phyloP scores from a whole-genome alignment of 2,113 vertebrate genomes.

The Ophiodon elongatus region DNA sequence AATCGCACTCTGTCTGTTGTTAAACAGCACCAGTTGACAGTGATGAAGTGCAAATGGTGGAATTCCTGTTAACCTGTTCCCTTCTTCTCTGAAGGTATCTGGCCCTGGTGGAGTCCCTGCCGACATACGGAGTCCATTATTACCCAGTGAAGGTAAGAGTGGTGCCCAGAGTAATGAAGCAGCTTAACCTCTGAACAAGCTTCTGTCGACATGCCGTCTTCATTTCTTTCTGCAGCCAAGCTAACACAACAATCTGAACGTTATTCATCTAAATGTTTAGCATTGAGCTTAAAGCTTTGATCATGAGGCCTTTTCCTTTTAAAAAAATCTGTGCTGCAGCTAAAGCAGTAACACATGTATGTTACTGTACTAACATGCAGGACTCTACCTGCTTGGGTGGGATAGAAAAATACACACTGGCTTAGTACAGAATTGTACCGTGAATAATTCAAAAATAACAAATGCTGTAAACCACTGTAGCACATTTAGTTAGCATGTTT shows the following conservation, averaged over 20 bases:
- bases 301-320: background rate
- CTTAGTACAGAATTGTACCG: background rate
- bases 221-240: conserved; percentile 16
- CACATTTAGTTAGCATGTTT: conserved; percentile 20
- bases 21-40: conserved; percentile 48
- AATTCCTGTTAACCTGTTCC: conserved; percentile 56
- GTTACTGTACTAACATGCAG: background rate
- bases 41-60: conserved; percentile 59
- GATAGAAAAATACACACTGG: conserved; percentile 2
- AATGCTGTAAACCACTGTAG: background rate
- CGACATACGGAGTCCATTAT: conserved; percentile 98
- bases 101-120: conserved; percentile 93
- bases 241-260: background rate
- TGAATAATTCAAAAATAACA: background rate
- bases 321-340: background rate
- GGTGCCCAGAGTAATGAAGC: conserved; percentile 31
- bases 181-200: conserved; percentile 47
- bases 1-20: conserved; percentile 56
- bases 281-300: conserved; percentile 1
- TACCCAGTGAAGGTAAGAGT: conserved; percentile 95
- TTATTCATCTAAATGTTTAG: background rate
- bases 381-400: background rate
- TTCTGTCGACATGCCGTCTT: conserved; percentile 23
- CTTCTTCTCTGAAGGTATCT: conserved; percentile 89
- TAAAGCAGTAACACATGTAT: background rate